Evolutionary conservation across 2,113 vertebrate species (phyloP).

Genomic region (Monarcha castaneiventris): DNA sequence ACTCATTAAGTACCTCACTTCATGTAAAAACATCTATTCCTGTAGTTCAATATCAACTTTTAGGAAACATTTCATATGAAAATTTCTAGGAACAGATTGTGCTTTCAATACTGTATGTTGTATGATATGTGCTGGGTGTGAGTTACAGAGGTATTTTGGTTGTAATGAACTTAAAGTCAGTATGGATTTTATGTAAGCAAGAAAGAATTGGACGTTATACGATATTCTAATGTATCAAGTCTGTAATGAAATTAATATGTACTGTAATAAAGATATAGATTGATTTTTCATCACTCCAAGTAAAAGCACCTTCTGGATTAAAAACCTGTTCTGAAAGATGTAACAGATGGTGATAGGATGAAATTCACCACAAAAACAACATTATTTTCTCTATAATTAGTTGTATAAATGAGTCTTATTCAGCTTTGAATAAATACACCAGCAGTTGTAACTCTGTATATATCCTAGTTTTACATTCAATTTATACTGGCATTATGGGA

Average conservation of each 20-base stretch:
- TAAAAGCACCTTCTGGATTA: constrained; percentile 12
- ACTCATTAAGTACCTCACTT: background rate
- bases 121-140: background rate
- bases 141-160: background rate
- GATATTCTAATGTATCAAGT: background rate
- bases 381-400: background rate
- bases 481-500: background rate
- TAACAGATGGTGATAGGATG: constrained; percentile 10
- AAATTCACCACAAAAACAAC: background rate
- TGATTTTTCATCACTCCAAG: background rate
- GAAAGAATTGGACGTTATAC: background rate
- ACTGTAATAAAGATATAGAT: background rate
- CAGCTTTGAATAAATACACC: background rate
- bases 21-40: background rate
- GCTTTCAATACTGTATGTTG: background rate
- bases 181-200: background rate
- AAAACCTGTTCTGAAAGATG: background rate
- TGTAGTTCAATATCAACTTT: background rate
- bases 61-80: background rate
- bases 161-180: background rate
- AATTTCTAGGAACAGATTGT: background rate
- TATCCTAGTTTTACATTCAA: background rate
- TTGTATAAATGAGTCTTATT: background rate
- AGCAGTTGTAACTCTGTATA: background rate
- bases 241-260: background rate